Conservation (phyloP, 2,113 vertebrate species). For the Diadophis punctatus region DNA sequence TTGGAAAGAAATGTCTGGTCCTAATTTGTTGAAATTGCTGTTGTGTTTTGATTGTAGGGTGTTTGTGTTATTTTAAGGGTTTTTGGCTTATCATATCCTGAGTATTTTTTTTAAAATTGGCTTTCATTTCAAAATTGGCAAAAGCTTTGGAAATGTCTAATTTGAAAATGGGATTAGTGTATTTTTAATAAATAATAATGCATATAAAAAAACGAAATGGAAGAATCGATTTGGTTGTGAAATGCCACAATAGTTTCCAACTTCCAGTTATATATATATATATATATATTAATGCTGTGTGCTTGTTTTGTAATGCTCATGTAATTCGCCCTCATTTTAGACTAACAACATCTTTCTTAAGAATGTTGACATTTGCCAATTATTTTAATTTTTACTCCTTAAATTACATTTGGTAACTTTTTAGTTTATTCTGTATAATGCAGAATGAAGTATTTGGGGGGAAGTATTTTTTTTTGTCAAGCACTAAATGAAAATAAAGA, state of each 20-base stretch:
- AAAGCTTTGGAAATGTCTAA: not conserved
- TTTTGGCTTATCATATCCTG: not conserved
- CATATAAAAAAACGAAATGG: not conserved
- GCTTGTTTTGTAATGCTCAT: conserved; percentile 9
- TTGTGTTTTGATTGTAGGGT: not conserved
- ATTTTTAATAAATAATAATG: not conserved
- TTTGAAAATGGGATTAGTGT: not conserved
- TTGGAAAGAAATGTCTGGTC: not conserved
- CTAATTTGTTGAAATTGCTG: not conserved
- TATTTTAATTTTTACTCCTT: not conserved
- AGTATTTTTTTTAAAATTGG: not conserved
- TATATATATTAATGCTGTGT: not conserved
- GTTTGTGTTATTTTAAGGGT: not conserved
- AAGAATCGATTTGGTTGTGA: not conserved
- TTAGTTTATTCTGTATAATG: not conserved
- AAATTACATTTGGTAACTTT: not conserved
- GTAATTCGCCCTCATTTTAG: not conserved
- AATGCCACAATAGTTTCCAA: not conserved
- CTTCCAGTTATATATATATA: conserved; percentile 23
- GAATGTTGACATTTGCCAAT: conserved; percentile 3
- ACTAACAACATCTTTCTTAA: not conserved
- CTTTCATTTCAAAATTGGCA: not conserved
- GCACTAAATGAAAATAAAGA: too few relatives aligned
- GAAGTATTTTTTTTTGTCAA: not conserved
- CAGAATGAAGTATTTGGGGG: not conserved